Evolutionary conservation across 2,113 vertebrate genomes (phyloP), one percentile per base, ranked within the genome.

Genomic region (Nematolebias whitei): DNA sequence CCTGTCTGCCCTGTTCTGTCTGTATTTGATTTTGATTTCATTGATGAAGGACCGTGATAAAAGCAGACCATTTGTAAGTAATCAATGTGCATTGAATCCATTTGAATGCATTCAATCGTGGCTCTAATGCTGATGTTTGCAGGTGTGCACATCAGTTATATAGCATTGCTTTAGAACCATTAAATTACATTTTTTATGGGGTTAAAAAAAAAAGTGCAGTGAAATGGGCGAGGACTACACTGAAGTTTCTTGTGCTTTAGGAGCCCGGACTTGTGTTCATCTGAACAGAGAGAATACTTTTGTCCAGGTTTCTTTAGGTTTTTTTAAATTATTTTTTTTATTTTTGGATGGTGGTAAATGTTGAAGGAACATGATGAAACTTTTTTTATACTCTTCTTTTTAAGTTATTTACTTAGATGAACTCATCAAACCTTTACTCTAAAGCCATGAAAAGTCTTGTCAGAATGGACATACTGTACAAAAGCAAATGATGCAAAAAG

Each of bases 81-180:
- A 98, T 97, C 96, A 98, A 96, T 97, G 95, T 93, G 90, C 91
- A 95, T 85, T 94, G 94, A 96, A 96, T 96, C 97, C 94, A 96
- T 98, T 97, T 98, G 95, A 96, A 96, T 95, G 94, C 94, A 94
- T 93, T 96, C 95, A 96, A 97, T 99, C 95, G 95, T 26, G 92
- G 87, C 92, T 93, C 94, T 96, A 95, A 96, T 96, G 96, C 96
- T 96, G 92, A 95, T 96, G 94, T 94, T 97, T 93, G 95, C 91
- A 94, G 94, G 95, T 93, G 92, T 92, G 94, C 89, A 93, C 94
- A 95, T 96, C 94, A 93, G 94, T 95, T 96, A 96, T 96, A 94
- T 96, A 93, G 94, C 94, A 95, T 95, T 93, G 92, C 94, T 96
- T 97, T 97, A 93, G 93, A 91, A 93, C 95, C 93, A 95, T 96